Evolutionary conservation across 2,113 vertebrate species (phyloP).

Genomic region (Parotia lawesii): DNA sequence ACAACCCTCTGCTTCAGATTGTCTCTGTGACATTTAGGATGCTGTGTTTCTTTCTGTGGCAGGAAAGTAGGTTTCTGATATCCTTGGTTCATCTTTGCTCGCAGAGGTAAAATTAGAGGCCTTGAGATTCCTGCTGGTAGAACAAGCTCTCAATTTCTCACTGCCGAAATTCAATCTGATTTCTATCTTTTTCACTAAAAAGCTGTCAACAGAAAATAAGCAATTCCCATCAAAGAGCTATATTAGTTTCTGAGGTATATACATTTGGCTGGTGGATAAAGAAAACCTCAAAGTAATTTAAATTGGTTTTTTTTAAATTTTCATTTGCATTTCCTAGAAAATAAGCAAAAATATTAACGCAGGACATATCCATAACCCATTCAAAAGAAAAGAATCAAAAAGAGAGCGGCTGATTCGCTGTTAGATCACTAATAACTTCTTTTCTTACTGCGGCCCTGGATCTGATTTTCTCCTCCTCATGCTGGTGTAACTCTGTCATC

Average conservation of each 20-base stretch:
- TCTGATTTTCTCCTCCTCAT: background rate
- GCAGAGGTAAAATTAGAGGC: constrained; percentile 76
- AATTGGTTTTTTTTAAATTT: constrained; percentile 45
- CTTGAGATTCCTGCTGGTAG: constrained; percentile 76
- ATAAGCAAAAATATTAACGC: constrained; percentile 50
- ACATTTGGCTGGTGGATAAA: constrained; percentile 33
- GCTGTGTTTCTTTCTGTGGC: background rate
- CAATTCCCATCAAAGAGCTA: constrained; percentile 68
- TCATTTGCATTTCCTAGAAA: constrained; percentile 66
- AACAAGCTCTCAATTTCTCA: constrained; percentile 79
- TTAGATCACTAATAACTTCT: background rate
- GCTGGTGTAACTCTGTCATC: background rate
- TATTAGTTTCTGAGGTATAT: constrained; percentile 68
- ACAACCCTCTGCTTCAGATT: background rate
- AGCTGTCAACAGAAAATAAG: constrained; percentile 81
- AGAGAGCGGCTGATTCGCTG: background rate
- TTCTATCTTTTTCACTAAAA: constrained; percentile 82
- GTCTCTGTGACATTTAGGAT: constrained; percentile 34
- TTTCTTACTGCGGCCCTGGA: background rate
- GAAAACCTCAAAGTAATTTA: constrained; percentile 60
- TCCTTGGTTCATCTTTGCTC: constrained; percentile 73
- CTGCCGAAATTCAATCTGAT: constrained; percentile 81
- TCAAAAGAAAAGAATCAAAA: constrained; percentile 3
- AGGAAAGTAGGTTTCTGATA: constrained; percentile 69
- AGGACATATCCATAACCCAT: background rate